Base-by-base conservation (phyloP, 2,113 vertebrate genomes). In the Coreoperca whiteheadi region DNA sequence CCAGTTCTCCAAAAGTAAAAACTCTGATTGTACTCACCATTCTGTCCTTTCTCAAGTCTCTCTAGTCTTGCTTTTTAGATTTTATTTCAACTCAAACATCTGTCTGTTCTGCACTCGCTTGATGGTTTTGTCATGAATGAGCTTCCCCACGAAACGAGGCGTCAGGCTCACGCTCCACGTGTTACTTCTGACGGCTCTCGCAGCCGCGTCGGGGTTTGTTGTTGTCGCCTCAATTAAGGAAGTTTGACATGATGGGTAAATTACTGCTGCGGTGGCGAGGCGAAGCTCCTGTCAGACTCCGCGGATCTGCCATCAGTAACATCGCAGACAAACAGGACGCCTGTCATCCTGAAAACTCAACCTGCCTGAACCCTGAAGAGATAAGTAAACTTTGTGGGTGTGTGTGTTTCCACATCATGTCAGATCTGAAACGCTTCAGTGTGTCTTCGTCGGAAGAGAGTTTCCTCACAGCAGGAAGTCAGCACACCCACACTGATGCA, bases 381-480 rank as follows among this genome's bases (percentile, higher is more conserved):
- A 64, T 63, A 65, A 34, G 4, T n/a, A 21, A 66, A 37, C 37
- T 57, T 20, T 59, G 30, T 68, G 53, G 30, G 48, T 53, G 57
- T 64, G 57, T 61, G 69, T 74, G 64, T 64, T 87, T 85, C 75
- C 81, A 84, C 82, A 82, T 73, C 71, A 81, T 21, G 53, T 85
- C 32, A 18, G 54, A 88, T 81, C 69, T 81, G 82, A 89, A 87
- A 79, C 12, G 8, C 79, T 77, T 88, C 83, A 63, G 77, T 50
- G 70, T 89, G 77, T 86, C 83, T 86, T 57, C 85, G 85, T 91
- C 90, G 64, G 85, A 90, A 85, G 89, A 89, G 68, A 69, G 87
- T 93, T 91, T 91, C 85, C 88, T 90, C 92, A 93, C 64, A 87
- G 83, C 87, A 92, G 92, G 89, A 93, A 93, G 84, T 87, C 85